A percentile compares a stretch with the other conserved stretches of the same genome.
phyloP scores from a whole-genome alignment of 2,113 vertebrate genomes.

The Salminus brasiliensis region DNA sequence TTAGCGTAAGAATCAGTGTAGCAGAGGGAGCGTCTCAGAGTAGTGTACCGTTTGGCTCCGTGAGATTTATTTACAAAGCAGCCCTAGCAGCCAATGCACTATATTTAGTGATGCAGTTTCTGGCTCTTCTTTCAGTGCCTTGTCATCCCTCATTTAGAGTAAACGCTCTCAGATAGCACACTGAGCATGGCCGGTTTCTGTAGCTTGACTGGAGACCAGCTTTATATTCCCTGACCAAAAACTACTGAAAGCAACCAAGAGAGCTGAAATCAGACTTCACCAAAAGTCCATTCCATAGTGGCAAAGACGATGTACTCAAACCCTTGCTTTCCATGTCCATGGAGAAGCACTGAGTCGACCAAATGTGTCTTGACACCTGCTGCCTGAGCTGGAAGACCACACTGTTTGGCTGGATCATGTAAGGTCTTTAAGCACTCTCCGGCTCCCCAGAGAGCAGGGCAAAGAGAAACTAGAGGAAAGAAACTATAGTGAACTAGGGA shows the following conservation, averaged over 20 bases:
- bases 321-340: not conserved
- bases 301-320: not conserved
- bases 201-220: not conserved
- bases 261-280: not conserved
- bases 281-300: not conserved
- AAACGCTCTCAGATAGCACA: slow-evolving; percentile 32
- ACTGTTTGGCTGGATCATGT: not conserved
- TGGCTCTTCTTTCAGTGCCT: slow-evolving; percentile 28
- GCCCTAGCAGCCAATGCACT: slow-evolving; percentile 13
- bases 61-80: slow-evolving; percentile 44
- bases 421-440: not conserved
- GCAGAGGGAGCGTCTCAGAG: slow-evolving; percentile 26
- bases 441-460: not conserved
- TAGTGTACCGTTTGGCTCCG: slow-evolving; percentile 33
- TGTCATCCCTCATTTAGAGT: slow-evolving; percentile 24
- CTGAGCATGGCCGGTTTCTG: slow-evolving; percentile 17
- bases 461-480: not conserved
- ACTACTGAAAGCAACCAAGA: not conserved
- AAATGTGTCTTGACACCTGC: slow-evolving; percentile 19
- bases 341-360: not conserved
- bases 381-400: not conserved
- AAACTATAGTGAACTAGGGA: not conserved
- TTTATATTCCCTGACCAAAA: slow-evolving; percentile 3
- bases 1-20: slow-evolving; percentile 62
- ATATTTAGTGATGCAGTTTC: slow-evolving; percentile 37